Percentiles rank a stretch among this genome's conserved stretches.
Conservation (phyloP, 2,888 invertebrate species). For the Pristionchus japonicus region DNA sequence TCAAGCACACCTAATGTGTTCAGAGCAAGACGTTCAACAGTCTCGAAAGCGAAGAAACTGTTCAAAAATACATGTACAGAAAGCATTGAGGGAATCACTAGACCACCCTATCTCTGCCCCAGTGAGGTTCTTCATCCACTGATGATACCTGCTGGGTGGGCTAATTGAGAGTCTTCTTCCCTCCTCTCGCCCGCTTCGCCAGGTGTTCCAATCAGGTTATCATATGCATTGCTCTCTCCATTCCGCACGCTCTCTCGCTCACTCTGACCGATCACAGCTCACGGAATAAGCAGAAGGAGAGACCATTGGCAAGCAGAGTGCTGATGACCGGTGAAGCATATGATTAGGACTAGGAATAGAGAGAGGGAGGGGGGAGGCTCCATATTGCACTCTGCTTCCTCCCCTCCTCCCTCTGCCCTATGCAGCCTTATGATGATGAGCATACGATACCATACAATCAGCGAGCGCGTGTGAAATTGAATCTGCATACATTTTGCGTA, state of each 20-base stretch:
- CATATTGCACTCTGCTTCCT: not conserved
- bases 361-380: not conserved
- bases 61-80: too few species aligned
- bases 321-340: slow-evolving; percentile 31
- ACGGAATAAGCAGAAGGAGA: too few species aligned
- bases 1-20: too few species aligned
- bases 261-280: too few species aligned
- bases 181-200: not conserved
- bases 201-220: slow-evolving; percentile 42
- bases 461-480: too few species aligned
- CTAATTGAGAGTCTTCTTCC: not conserved
- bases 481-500: not conserved
- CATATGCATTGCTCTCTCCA: not conserved
- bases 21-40: too few species aligned
- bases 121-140: not conserved
- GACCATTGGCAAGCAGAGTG: not conserved
- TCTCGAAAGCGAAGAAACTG: too few species aligned
- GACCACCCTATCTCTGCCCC: not conserved
- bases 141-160: not conserved
- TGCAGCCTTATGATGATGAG: too few species aligned
- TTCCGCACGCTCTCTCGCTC: too few species aligned
- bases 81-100: too few species aligned
- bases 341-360: not conserved
- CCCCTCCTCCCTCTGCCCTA: not conserved
- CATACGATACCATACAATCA: not conserved